These are phyloP conservation scores for Aporrectodea caliginosa DNA, from an alignment of 1,140 invertebrate species.

Conservation along the genomic window DNA sequence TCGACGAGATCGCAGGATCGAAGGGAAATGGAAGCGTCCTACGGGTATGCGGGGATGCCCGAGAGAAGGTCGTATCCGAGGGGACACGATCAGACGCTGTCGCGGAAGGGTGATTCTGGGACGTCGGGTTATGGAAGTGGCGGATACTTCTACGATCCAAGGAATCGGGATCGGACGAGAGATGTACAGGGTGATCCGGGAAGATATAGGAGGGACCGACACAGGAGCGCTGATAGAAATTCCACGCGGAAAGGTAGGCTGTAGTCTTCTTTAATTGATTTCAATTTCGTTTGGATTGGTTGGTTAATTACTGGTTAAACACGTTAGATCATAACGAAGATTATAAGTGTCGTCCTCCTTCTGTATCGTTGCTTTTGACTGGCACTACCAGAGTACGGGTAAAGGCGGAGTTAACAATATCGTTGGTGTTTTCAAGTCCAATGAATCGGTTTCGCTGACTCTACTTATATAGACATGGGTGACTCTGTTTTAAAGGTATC, in stretches of 20 bases:
- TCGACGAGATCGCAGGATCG: not conserved
- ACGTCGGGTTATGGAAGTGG: not conserved
- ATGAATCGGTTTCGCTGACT: too few species aligned
- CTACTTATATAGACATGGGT: too few species aligned
- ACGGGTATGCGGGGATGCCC: not conserved
- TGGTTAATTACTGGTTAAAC: too few species aligned
- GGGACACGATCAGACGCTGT: not conserved
- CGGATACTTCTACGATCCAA: not conserved
- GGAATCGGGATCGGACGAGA: not conserved
- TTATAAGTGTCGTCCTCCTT: too few species aligned
- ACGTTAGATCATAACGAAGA: too few species aligned
- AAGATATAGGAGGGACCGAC: not conserved
- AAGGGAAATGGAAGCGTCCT: not conserved
- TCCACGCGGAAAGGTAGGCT: not conserved
- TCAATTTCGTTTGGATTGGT: too few species aligned
- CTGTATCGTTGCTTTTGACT: too few species aligned
- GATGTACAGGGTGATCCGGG: not conserved
- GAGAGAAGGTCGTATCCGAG: not conserved
- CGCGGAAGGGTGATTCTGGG: not conserved
- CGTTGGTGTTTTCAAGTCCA: too few species aligned
- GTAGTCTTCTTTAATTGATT: too few species aligned
- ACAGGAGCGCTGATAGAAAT: not conserved
- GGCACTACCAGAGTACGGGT: too few species aligned
- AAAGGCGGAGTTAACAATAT: too few species aligned
- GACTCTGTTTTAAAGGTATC: conserved; percentile 47